These are phyloP conservation scores for Drosophila tropicalis DNA, from an alignment of 1,140 invertebrate genomes.

Conservation along the genomic window DNA sequence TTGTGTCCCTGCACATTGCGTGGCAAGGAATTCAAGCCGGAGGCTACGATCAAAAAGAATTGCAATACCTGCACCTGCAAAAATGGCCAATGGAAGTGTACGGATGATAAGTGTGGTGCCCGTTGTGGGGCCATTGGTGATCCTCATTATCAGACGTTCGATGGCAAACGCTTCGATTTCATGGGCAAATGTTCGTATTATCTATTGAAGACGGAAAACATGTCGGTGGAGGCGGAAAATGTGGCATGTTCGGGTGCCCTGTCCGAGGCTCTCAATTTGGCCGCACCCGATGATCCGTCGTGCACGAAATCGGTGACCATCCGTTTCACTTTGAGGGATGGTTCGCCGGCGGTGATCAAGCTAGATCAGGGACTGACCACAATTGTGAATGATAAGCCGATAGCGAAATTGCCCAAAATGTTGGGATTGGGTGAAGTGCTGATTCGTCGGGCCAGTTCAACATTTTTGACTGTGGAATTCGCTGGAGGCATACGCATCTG, in stretches of 20 bases:
- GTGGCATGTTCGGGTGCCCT: slow-evolving; percentile 91
- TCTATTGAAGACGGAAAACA: slow-evolving; percentile 87
- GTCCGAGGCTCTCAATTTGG: slow-evolving; percentile 88
- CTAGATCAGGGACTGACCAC: slow-evolving; percentile 89
- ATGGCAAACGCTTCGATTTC: slow-evolving; percentile 92
- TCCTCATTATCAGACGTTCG: slow-evolving; percentile 95
- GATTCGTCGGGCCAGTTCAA: slow-evolving; percentile 89
- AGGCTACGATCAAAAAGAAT: slow-evolving; percentile 88
- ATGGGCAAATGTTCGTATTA: slow-evolving; percentile 95
- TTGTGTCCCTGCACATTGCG: slow-evolving; percentile 92
- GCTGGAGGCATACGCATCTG: slow-evolving; percentile 90
- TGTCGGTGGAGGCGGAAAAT: slow-evolving; percentile 92
- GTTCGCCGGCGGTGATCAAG: slow-evolving; percentile 84
- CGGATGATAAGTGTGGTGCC: slow-evolving; percentile 88
- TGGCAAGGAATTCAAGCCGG: slow-evolving; percentile 90
- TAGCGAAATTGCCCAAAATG: slow-evolving; percentile 87
- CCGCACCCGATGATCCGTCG: slow-evolving; percentile 86
- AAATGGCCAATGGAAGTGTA: slow-evolving; percentile 90
- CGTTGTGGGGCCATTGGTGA: slow-evolving; percentile 93
- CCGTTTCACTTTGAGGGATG: slow-evolving; percentile 82
- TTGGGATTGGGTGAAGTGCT: slow-evolving; percentile 85
- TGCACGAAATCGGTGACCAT: slow-evolving; percentile 93
- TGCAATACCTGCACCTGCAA: slow-evolving; percentile 89
- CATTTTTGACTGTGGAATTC: slow-evolving; percentile 88
- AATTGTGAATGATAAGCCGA: slow-evolving; percentile 88